phyloP scores from a whole-genome alignment of 2,797 vertebrate species.

The Huso huso region DNA sequence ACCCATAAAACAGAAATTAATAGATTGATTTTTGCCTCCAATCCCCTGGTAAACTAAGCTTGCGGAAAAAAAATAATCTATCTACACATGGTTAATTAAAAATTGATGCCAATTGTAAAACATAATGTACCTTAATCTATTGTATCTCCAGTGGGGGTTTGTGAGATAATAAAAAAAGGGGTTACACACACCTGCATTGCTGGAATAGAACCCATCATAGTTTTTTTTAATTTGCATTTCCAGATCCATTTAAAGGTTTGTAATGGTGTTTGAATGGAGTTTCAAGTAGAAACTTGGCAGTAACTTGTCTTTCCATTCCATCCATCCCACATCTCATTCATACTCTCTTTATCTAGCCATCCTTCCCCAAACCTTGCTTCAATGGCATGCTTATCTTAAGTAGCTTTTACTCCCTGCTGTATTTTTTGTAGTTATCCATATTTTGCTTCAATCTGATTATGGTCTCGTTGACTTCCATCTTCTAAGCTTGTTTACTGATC shows the following conservation, averaged over 20 bases:
- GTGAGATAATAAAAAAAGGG: background rate
- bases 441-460: constrained; percentile 27
- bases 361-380: constrained; percentile 19
- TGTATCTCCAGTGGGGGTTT: too few relatives aligned
- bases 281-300: constrained; percentile 5
- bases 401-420: constrained; percentile 24
- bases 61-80: too few relatives aligned
- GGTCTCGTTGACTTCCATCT: constrained; percentile 25
- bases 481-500: constrained; percentile 17
- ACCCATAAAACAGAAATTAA: too few relatives aligned
- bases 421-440: constrained; percentile 33
- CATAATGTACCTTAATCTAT: too few relatives aligned
- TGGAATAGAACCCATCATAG: constrained; percentile 8
- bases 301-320: constrained; percentile 3
- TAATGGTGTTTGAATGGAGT: constrained; percentile 8
- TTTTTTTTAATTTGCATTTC: background rate
- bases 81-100: too few relatives aligned
- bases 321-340: constrained; percentile 8
- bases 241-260: constrained; percentile 6
- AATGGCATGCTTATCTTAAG: constrained; percentile 30
- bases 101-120: too few relatives aligned
- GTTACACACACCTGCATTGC: constrained; percentile 3
- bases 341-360: constrained; percentile 29
- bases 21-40: too few relatives aligned
- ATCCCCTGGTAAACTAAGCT: too few relatives aligned